Conservation (phyloP, 2,113 vertebrate species). For the Pelecanus crispus region DNA sequence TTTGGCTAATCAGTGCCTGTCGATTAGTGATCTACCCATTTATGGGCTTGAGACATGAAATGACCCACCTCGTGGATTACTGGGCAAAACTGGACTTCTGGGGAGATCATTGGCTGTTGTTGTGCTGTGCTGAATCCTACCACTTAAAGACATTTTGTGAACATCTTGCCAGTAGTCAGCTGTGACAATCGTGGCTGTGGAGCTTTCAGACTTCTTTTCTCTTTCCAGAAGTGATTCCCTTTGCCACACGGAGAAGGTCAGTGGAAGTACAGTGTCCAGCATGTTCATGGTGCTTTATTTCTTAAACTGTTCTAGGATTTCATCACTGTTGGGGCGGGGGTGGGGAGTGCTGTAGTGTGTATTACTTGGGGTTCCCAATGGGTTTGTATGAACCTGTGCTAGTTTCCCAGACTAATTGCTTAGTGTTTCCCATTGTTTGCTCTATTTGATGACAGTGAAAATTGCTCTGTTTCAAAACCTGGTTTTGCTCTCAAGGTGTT, state of each 20-base stretch:
- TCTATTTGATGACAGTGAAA: background rate
- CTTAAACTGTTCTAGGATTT: background rate
- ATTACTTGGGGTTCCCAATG: background rate
- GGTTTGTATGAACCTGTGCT: background rate
- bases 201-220: conserved; percentile 45
- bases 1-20: conserved; percentile 14
- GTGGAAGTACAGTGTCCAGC: background rate
- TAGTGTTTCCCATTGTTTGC: background rate
- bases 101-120: conserved; percentile 18
- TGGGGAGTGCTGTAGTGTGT: background rate
- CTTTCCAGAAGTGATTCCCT: conserved; percentile 39
- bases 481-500: background rate
- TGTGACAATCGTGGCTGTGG: conserved; percentile 64
- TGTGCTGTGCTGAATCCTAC: conserved; percentile 29
- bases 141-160: conserved; percentile 17
- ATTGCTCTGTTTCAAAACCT: background rate
- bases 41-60: background rate
- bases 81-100: conserved; percentile 54
- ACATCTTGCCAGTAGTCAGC: conserved; percentile 52
- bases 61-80: conserved; percentile 40
- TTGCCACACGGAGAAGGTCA: conserved; percentile 58
- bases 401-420: background rate
- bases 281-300: background rate
- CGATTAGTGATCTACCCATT: background rate
- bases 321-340: background rate